Evolutionary conservation across 2,797 vertebrate species (phyloP), one percentile per base, ranked within the genome.

Genomic region (Thalassophryne amazonica): DNA sequence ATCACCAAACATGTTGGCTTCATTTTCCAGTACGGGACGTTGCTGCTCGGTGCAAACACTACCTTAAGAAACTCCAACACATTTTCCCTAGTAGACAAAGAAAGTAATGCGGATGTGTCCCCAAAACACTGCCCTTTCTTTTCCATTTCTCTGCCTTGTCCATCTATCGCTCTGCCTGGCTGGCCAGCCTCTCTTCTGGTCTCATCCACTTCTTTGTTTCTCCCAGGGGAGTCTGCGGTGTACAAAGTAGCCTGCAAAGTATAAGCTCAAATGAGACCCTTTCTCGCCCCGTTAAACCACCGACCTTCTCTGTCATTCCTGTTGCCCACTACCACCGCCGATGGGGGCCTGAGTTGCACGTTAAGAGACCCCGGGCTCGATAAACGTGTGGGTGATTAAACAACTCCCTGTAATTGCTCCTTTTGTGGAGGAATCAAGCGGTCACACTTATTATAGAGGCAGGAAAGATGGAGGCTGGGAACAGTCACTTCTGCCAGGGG

Each of bases 381-480:
- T 84, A 84, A 86, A 85, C 87, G 74, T 78, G 78, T 69, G 66
- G 77, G 79, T 89, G 86, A 90, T 90, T 90, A 88, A 87, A 88
- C 83, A 86, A 85, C 80, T 83, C 82, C 71, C 75, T 71, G 75
- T 88, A 89, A 90, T 89, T 88, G 86, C 80, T 84, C 81, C 80
- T 88, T 90, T 87, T 86, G 85, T 83, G 82, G 69, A 24, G 63
- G 67, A 87, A 86, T 86, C 80, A 85, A 86, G 75, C 50, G 57
- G 73, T 76, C 70, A 72, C 78, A 57, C 74, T 87, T 78, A 83
- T 84, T 83, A 71, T 36, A 20, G 63, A 55, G 61, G 71, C 53
- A 33, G 58, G 36, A 45, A 58, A 64, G 53, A 42, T 47, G 57
- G 48, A 51, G 55, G 72, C 35, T 40, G 48, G 36, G 64, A 77